Base-by-base conservation (phyloP, 2,888 invertebrate species). In the Synanthedon vespiformis region DNA sequence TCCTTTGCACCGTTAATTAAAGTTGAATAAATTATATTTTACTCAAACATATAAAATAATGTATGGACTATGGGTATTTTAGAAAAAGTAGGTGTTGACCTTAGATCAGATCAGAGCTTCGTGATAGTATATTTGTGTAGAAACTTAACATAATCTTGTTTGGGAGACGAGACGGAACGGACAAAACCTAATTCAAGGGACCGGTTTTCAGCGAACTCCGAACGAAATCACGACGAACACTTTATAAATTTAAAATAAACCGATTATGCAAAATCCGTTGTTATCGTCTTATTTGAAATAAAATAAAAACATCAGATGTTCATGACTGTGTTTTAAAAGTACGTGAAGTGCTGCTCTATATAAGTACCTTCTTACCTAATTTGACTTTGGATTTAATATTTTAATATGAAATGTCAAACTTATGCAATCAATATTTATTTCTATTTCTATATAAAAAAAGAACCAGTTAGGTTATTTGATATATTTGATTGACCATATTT, bases 191-290 rank as follows among this genome's bases (percentile, higher is more conserved):
- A 61, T 60, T 62, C 62, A 56, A 16, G 54, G 50, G 58, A 78
- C 78, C 72, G 71, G 79, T 77, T 73, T 56, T 59, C 52, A 53
- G 60, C 53, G 53, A 53, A 56, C 61, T 59, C 58, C 59, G 59
- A 59, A 61, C 62, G 61, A 63, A 65, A 67, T 66, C 65, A 48
- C 63, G 59, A 63, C 64, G 64, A 67, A 73, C 68, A 72, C 65
- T 72, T 69, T 72, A 70, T 73, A 70, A 61, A 64, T 67, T 67
- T 67, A 64, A 71, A 73, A 76, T 75, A 74, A 74, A 72, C 70
- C 70, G 76, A 80, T 77, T 79, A 79, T 77, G 74, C 75, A 72
- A 79, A 80, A 65, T 65, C 44, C 13, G 44, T 44, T 14, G 44
- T 10, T 44, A n/a, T 41, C 13, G 13, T 44, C 44, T 44, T 8